These are phyloP conservation scores for Lanistes nyassanus DNA, from an alignment of 1,140 invertebrate genomes.

Conservation along the genomic window DNA sequence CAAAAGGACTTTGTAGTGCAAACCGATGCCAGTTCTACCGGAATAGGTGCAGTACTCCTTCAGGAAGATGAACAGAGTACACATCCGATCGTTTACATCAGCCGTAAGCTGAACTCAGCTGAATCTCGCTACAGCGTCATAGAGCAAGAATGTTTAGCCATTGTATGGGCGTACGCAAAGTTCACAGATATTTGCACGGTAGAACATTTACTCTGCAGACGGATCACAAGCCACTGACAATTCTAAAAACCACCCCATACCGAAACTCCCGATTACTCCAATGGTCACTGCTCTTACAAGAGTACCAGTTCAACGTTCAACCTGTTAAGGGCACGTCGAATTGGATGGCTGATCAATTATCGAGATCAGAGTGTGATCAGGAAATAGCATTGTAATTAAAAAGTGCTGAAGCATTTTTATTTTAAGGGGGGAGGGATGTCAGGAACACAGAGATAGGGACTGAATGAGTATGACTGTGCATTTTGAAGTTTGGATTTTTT, in stretches of 20 bases:
- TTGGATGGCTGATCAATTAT: background rate
- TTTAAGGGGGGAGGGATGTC: too few relatives aligned
- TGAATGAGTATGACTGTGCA: too few relatives aligned
- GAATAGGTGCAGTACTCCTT: too few relatives aligned
- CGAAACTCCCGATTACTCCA: background rate
- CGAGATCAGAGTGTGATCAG: too few relatives aligned
- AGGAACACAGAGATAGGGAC: too few relatives aligned
- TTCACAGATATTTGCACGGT: background rate
- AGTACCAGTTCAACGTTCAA: background rate
- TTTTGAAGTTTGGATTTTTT: too few relatives aligned
- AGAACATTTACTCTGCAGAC: background rate
- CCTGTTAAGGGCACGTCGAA: background rate
- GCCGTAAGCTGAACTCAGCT: background rate
- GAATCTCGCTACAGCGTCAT: background rate
- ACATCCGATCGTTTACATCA: background rate
- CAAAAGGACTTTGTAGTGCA: background rate
- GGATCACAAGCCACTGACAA: constrained; percentile 9
- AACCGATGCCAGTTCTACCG: too few relatives aligned
- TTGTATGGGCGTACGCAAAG: background rate
- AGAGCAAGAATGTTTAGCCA: background rate
- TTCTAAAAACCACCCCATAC: background rate
- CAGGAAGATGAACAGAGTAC: background rate
- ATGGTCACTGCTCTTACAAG: background rate
- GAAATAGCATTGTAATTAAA: too few relatives aligned
- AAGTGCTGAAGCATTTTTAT: too few relatives aligned